Base-by-base conservation (phyloP, 2,797 vertebrate genomes). In the Echeneis naucrates region DNA sequence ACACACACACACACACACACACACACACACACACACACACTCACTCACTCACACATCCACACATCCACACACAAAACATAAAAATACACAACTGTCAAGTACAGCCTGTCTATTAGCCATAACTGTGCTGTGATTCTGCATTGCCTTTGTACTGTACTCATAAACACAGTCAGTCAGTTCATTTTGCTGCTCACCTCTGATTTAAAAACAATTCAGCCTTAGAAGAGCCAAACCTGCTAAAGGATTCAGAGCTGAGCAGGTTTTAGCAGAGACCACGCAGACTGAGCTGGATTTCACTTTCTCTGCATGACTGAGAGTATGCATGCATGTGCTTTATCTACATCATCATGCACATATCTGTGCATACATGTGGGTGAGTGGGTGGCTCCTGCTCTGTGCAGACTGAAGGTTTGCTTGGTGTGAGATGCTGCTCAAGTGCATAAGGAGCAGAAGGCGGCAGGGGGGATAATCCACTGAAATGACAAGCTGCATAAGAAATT, bases 401-500 rank as follows among this genome's bases (percentile, higher is more conserved):
- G 80, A 83, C 76, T 6, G 45, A 81, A 77, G 85, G 78, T 87
- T 35, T 82, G 81, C 61, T 24, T 83, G 19, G 73, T 88, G 72
- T 76, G 81, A 86, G 84, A 90, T 81, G 84, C 79, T 72, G 77
- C 84, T 91, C 72, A 88, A 90, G 88, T 91, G 87, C 81, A 88
- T 83, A 85, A 87, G 81, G 79, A 90, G 84, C 83, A 82, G 82
- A 78, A 77, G 83, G 84, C 75, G 73, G 73, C 35, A 53, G 56
- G 82, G 78, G 67, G 78, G 81, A 81, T 92, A 90, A 93, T 93
- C 88, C 88, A 87, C 80, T 78, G 87, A 92, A 92, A 92, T 92
- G 88, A 93, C 87, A 90, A 89, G 85, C 87, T 77, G 90, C 85
- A 90, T 89, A 92, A 88, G 90, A 91, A 93, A 92, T 91, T 86